Evolutionary conservation across 2,888 invertebrate species (phyloP).

Genomic region (Bursaphelenchus okinawaensis): DNA sequence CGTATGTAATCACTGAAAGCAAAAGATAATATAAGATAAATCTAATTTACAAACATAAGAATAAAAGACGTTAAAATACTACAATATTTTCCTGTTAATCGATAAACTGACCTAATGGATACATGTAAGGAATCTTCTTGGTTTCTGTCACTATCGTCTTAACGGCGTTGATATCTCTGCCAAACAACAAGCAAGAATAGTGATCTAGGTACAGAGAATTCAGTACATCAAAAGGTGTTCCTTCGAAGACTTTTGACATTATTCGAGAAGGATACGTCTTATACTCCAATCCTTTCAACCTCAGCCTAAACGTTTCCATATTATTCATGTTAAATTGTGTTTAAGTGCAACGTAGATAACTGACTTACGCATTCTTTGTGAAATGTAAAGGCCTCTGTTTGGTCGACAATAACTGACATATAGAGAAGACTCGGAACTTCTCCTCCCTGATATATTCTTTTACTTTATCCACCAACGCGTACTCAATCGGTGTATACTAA

Average conservation of each 20-base stretch:
- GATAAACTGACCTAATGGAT: slow-evolving; percentile 37
- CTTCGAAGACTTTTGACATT: slow-evolving; percentile 46
- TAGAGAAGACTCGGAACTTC: slow-evolving; percentile 45
- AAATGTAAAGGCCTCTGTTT: slow-evolving; percentile 45
- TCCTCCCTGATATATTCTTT: slow-evolving; percentile 42
- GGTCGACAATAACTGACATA: slow-evolving; percentile 49
- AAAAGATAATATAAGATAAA: background rate
- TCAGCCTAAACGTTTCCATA: slow-evolving; percentile 31
- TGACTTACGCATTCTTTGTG: slow-evolving; percentile 42
- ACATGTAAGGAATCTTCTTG: slow-evolving; percentile 40
- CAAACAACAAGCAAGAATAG: slow-evolving; percentile 30
- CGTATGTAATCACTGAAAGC: slow-evolving; percentile 36
- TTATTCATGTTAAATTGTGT: background rate
- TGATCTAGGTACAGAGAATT: slow-evolving; percentile 20
- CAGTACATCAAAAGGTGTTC: slow-evolving; percentile 43
- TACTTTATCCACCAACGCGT: slow-evolving; percentile 46
- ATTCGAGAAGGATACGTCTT: slow-evolving; percentile 44
- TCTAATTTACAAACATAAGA: too few relatives aligned
- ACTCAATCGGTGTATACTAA: slow-evolving; percentile 46
- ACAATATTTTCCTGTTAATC: too few relatives aligned
- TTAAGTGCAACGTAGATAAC: background rate
- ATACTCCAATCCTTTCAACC: slow-evolving; percentile 47
- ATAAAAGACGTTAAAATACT: too few relatives aligned
- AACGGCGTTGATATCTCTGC: slow-evolving; percentile 39
- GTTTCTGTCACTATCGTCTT: slow-evolving; percentile 42